A percentile compares a stretch with the other conserved stretches of the same genome.
phyloP scores from a whole-genome alignment of 2,888 invertebrate genomes.

The Apocheima hispidaria region DNA sequence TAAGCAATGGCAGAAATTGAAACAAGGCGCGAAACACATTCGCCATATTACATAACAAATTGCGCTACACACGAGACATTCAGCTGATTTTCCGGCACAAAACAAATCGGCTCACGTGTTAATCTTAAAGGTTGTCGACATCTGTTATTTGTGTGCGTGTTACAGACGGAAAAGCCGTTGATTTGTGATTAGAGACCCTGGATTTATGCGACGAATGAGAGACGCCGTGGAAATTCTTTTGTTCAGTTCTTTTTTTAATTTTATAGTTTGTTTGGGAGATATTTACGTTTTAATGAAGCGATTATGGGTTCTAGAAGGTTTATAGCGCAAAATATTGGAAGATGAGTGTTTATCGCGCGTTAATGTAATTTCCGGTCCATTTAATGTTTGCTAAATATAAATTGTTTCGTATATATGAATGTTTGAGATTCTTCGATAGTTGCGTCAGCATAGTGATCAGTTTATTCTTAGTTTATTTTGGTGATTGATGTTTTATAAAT shows the following conservation, averaged over 20 bases:
- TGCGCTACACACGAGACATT: slow-evolving; percentile 18
- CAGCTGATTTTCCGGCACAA: slow-evolving; percentile 30
- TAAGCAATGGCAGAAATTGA: background rate
- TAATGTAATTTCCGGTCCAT: slow-evolving; percentile 22
- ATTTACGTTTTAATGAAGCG: slow-evolving; percentile 33
- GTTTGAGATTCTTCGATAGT: slow-evolving; percentile 7
- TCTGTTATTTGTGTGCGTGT: slow-evolving; percentile 58
- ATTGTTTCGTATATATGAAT: slow-evolving; percentile 21
- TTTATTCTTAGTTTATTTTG: background rate
- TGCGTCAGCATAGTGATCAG: slow-evolving; percentile 4
- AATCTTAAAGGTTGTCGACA: slow-evolving; percentile 53
- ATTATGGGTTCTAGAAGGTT: slow-evolving; percentile 31
- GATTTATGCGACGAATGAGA: slow-evolving; percentile 58
- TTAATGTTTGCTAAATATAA: slow-evolving; percentile 19
- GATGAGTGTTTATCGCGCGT: slow-evolving; percentile 8
- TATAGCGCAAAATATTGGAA: slow-evolving; percentile 31
- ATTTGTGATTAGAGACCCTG: slow-evolving; percentile 64
- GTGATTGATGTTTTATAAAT: slow-evolving; percentile 5
- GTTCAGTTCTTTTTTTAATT: slow-evolving; percentile 34
- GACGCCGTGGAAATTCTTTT: slow-evolving; percentile 52
- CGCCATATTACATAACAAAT: slow-evolving; percentile 13
- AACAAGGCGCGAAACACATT: background rate
- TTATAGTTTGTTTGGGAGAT: slow-evolving; percentile 37
- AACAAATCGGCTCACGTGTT: slow-evolving; percentile 32
- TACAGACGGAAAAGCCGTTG: slow-evolving; percentile 60